Conservation (phyloP, 2,888 invertebrate genomes). For the Drosophila acutilabella region DNA sequence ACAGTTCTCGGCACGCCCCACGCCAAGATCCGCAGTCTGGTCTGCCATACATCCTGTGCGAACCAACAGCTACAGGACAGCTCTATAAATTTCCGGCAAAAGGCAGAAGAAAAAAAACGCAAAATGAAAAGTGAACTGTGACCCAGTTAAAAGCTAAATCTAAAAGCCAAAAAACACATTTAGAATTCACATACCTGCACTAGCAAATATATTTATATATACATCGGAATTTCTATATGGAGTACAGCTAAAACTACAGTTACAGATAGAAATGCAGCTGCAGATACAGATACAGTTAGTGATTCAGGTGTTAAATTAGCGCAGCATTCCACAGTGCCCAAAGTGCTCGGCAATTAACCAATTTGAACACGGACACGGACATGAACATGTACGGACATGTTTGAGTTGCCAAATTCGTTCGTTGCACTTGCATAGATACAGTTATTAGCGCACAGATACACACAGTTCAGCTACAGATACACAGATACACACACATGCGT, state of each 20-base stretch:
- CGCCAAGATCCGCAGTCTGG: conserved; percentile 9
- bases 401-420: conserved; percentile 10
- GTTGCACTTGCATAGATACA: conserved; percentile 16
- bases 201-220: background rate
- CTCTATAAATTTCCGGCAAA: conserved; percentile 42
- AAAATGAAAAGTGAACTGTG: conserved; percentile 26
- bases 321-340: conserved; percentile 19
- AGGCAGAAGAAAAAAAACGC: background rate
- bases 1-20: conserved; percentile 28
- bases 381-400: background rate
- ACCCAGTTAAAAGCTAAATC: conserved; percentile 37
- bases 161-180: conserved; percentile 9
- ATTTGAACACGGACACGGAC: conserved; percentile 43
- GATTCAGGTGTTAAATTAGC: conserved; percentile 45
- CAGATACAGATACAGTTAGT: background rate
- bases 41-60: conserved; percentile 37
- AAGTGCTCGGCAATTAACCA: conserved; percentile 61
- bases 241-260: background rate
- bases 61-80: conserved; percentile 19
- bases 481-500: background rate
- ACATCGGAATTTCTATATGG: too few relatives aligned
- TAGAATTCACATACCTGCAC: conserved; percentile 12
- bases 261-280: too few relatives aligned
- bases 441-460: conserved; percentile 11
- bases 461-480: background rate